phyloP scores from a whole-genome alignment of 2,113 vertebrate species.

The Anguilla rostrata region DNA sequence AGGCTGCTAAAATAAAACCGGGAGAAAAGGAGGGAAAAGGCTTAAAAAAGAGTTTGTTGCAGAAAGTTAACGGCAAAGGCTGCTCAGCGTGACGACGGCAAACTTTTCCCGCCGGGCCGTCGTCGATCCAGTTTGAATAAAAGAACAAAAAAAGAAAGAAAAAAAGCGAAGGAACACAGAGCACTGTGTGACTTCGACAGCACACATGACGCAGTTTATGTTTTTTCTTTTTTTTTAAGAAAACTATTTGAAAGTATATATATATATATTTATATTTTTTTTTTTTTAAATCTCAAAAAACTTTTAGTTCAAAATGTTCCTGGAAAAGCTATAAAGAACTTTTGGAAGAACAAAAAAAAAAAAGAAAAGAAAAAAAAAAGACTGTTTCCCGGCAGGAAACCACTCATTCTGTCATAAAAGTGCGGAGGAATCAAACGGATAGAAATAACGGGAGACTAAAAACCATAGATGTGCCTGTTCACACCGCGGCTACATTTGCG shows the following conservation, averaged over 20 bases:
- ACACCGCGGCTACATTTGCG: background rate
- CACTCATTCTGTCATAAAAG: background rate
- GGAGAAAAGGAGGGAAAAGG: no score
- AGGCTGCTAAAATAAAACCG: no score
- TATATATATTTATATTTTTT: background rate
- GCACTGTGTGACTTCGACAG: background rate
- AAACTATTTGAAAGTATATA: background rate
- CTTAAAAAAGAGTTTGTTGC: no score
- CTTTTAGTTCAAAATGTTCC: constrained; percentile 3
- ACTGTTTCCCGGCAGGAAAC: background rate
- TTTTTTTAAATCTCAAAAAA: background rate
- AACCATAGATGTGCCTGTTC: background rate
- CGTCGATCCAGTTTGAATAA: background rate
- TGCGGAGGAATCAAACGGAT: background rate
- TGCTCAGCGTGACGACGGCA: background rate
- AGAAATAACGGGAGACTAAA: background rate
- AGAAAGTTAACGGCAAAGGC: background rate
- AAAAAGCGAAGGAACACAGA: background rate
- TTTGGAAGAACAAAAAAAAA: background rate
- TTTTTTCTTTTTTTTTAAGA: background rate
- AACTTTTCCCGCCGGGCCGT: background rate
- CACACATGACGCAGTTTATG: background rate
- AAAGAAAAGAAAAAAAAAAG: background rate
- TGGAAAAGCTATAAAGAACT: background rate
- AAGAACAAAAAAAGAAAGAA: background rate